A percentile compares a stretch with the other conserved stretches of the same genome.
phyloP scores from a whole-genome alignment of 2,888 invertebrate genomes.

The Odontothrips loti region DNA sequence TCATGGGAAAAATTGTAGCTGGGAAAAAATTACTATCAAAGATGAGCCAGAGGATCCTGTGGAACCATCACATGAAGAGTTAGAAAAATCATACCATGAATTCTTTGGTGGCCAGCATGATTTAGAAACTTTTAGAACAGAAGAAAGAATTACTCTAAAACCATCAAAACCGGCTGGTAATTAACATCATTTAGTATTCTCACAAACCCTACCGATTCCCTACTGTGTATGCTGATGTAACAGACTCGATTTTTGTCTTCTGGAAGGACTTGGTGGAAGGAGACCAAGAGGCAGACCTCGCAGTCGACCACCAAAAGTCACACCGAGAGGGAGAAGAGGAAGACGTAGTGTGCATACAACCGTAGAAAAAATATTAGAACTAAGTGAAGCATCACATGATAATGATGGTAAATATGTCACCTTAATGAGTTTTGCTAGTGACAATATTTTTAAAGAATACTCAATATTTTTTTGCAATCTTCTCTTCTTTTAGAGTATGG shows the following conservation, averaged over 20 bases:
- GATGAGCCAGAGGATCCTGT: background rate
- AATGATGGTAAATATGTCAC: background rate
- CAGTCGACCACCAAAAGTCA: background rate
- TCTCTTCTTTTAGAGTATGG: background rate
- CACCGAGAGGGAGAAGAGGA: background rate
- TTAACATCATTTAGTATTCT: background rate
- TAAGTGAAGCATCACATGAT: background rate
- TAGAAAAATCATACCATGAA: background rate
- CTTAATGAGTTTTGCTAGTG: no score
- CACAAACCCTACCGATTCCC: no score
- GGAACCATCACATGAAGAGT: background rate
- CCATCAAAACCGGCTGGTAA: background rate
- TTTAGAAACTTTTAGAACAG: background rate
- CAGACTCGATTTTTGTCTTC: background rate
- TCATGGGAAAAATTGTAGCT: background rate
- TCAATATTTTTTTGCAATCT: background rate
- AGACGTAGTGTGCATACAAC: background rate
- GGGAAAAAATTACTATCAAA: background rate
- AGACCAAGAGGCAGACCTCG: conserved; percentile 4
- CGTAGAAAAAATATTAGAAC: background rate
- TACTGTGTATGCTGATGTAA: no score
- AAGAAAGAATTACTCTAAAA: background rate
- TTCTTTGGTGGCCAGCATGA: conserved; percentile 6
- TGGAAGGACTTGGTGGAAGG: background rate
- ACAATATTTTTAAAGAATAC: no score